phyloP scores from a whole-genome alignment of 2,113 vertebrate species.

The Anseranas semipalmata region DNA sequence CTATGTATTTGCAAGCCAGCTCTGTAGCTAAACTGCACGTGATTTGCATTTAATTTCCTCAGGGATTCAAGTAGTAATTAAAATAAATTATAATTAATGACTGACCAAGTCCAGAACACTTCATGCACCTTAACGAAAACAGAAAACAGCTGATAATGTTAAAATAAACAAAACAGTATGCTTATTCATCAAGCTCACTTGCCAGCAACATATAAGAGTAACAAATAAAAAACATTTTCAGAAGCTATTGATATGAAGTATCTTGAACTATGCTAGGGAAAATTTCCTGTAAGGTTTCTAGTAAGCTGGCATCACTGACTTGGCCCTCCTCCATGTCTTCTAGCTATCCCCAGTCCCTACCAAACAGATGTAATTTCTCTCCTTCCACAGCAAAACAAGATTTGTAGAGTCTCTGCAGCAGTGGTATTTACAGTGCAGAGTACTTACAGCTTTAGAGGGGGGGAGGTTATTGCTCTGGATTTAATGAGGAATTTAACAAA shows the following conservation, averaged over 20 bases:
- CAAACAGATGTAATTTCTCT: not conserved
- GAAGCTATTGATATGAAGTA: not conserved
- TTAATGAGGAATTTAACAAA: not conserved
- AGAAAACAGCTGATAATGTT: not conserved
- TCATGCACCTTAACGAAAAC: not conserved
- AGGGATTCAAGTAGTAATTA: constrained; percentile 45
- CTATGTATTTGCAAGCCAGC: not conserved
- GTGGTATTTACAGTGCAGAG: not conserved
- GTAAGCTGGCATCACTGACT: not conserved
- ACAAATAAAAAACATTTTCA: not conserved
- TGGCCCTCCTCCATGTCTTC: not conserved
- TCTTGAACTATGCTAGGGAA: not conserved
- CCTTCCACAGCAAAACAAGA: not conserved
- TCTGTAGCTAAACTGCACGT: not conserved
- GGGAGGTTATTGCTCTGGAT: not conserved
- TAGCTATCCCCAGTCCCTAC: not conserved
- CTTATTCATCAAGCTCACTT: not conserved
- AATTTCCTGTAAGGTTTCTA: not conserved
- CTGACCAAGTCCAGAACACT: not conserved
- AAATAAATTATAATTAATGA: constrained; percentile 55
- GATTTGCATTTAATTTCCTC: constrained; percentile 25
- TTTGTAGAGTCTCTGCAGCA: not conserved
- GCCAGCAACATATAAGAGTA: not conserved
- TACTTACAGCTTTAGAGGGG: not conserved
- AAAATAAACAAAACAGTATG: not conserved